Conservation (phyloP, 2,888 invertebrate genomes). For the Ochropleura plecta region DNA sequence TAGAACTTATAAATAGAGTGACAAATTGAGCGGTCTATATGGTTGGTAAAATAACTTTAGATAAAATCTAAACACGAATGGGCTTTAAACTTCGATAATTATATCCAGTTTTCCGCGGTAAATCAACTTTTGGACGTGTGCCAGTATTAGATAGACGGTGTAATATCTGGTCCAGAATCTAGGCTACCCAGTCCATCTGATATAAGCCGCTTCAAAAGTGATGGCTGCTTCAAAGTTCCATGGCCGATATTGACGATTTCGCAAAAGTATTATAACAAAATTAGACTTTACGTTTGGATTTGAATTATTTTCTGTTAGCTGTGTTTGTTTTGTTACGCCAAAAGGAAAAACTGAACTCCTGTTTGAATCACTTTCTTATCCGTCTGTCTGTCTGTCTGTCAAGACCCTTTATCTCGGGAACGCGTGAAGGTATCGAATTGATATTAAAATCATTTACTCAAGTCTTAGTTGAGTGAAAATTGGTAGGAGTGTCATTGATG, state of each 20-base stretch:
- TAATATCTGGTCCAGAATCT: slow-evolving; percentile 48
- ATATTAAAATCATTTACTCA: no score
- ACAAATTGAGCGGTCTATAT: no score
- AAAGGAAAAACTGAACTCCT: no score
- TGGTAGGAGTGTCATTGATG: no score
- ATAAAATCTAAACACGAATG: not conserved
- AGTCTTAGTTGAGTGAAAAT: no score
- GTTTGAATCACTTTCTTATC: no score
- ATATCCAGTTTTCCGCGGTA: not conserved
- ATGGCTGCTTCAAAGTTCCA: not conserved
- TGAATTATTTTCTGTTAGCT: not conserved
- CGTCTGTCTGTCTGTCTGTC: no score
- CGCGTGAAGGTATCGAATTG: no score
- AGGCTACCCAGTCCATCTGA: slow-evolving; percentile 30
- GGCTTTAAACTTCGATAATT: slow-evolving; percentile 2
- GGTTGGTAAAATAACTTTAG: not conserved
- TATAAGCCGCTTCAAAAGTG: slow-evolving; percentile 38
- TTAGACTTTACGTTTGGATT: not conserved
- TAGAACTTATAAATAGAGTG: no score
- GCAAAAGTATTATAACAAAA: slow-evolving; percentile 1
- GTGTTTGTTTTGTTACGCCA: not conserved
- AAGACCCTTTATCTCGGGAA: no score
- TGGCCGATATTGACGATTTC: slow-evolving; percentile 12
- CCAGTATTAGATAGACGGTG: slow-evolving; percentile 15
- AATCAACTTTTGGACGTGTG: slow-evolving; percentile 34